Base-by-base conservation (phyloP, 2,888 invertebrate species). In the Xanthia togata region DNA sequence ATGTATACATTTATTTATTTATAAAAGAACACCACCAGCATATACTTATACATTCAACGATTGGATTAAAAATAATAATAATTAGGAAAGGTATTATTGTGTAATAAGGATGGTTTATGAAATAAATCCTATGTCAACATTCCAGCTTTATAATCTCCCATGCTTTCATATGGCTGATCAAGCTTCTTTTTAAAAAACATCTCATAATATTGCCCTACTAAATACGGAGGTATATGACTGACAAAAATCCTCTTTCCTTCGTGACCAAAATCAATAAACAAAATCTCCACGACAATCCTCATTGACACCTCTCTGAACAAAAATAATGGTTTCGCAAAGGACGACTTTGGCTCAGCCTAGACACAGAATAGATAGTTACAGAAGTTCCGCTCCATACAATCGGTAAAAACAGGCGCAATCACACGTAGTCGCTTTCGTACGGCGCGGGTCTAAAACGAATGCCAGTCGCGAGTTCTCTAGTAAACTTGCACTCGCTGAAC, bases 271-370 rank as follows among this genome's bases (percentile, higher is more conserved):
- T 74, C 81, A 53, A 84, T 80, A 57, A 64, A 64, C 26, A 73
- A 68, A 84, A 70, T 84, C 38, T 50, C 35, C 44, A n/a, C 68
- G 17, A 26, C 44, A 69, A 64, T 79, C 69, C 38, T 62, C 38
- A 74, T 67, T 84, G 81, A 80, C 81, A 84, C 70, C n/a, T 23
- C 31, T 83, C 67, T 44, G 73, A 84, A 73, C 55, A 81, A 84
- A 81, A 84, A 84, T 81, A 81, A 81, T 84, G 84, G 74, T 84
- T 62, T 63, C 44, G 60, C 35, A 70, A 79, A 65, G n/a, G 35
- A 67, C 80, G 35, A 53, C 23, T 80, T 59, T 50, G 20, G 60
- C 20, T 53, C 47, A 70, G 62, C 31, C 1, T 70, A 17, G 17
- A 8, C 14, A 9, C 17, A 74, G 23, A 64, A 53, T 23, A 35